These are phyloP conservation scores for Ancistrus triradiatus DNA, from an alignment of 2,113 vertebrate genomes.

Conservation along the genomic window DNA sequence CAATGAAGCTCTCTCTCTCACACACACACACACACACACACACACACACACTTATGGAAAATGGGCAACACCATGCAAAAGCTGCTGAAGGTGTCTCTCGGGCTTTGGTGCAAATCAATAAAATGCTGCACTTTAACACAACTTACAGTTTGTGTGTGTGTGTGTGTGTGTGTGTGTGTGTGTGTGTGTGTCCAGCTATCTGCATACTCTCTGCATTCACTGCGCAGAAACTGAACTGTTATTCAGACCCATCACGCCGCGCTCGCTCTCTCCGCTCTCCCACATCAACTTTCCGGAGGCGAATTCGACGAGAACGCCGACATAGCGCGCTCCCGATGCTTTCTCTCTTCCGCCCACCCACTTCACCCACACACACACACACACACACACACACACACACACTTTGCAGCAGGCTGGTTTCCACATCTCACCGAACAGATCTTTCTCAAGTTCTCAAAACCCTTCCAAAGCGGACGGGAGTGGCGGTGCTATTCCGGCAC, in stretches of 20 bases:
- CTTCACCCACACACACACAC: constrained; percentile 19
- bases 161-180: too few species aligned
- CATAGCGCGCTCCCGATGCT: constrained; percentile 17
- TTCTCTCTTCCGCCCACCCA: constrained; percentile 8
- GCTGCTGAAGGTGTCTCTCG: neutral
- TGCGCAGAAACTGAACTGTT: neutral
- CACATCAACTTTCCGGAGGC: constrained; percentile 31
- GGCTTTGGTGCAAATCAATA: neutral
- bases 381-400: constrained; percentile 7
- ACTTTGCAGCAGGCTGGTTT: constrained; percentile 25
- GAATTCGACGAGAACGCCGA: constrained; percentile 36
- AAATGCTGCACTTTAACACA: neutral
- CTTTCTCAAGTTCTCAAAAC: constrained; percentile 12
- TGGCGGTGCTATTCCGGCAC: neutral
- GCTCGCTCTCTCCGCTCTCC: constrained; percentile 20
- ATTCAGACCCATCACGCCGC: neutral
- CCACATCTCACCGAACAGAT: constrained; percentile 5
- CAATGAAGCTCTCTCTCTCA: constrained; percentile 26
- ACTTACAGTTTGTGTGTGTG: too few species aligned
- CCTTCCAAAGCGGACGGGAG: neutral
- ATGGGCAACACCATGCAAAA: neutral
- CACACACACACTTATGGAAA: constrained; percentile 16
- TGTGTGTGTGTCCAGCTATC: neutral
- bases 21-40: constrained; percentile 19
- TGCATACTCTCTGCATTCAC: neutral